A percentile compares a stretch with the other conserved stretches of the same genome.
Evolutionary conservation across 2,888 invertebrate species (phyloP).

Genomic region (Leptinotarsa juncta): DNA sequence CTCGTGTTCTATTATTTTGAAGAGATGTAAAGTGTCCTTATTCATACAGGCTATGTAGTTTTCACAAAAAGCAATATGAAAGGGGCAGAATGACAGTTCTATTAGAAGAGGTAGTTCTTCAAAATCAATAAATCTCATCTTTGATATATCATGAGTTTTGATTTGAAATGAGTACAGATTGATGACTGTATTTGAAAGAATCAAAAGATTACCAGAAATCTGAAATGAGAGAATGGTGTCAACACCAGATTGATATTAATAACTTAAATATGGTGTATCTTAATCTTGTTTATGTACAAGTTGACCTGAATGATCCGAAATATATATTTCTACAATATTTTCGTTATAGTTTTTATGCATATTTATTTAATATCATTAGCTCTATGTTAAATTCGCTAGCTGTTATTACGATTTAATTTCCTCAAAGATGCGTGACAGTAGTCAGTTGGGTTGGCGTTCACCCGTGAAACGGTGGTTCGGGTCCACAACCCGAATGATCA

Average conservation of each 20-base stretch:
- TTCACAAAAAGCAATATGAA: conserved; percentile 73
- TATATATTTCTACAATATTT: no score
- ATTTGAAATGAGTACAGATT: conserved; percentile 73
- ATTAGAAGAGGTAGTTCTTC: conserved; percentile 75
- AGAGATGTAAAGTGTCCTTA: conserved; percentile 73
- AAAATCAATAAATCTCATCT: conserved; percentile 77
- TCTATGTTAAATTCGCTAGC: no score
- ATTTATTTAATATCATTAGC: no score
- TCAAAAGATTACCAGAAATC: conserved; percentile 63
- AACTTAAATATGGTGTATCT: no score
- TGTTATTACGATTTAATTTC: no score
- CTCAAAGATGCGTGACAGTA: no score
- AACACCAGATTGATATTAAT: background rate
- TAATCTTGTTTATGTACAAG: no score
- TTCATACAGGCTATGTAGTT: conserved; percentile 76
- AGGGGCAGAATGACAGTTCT: conserved; percentile 73
- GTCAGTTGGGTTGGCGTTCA: no score
- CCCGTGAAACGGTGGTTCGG: no score
- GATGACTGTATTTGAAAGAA: conserved; percentile 64
- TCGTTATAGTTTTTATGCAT: no score
- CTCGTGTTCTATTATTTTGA: conserved; percentile 65
- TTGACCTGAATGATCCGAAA: no score
- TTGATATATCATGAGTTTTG: conserved; percentile 76
- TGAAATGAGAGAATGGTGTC: conserved; percentile 37
- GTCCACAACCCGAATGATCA: no score